A percentile compares a stretch with the other conserved stretches of the same genome.
Evolutionary conservation across 1,140 invertebrate species (phyloP).

Genomic region (Drosophila sp.): DNA sequence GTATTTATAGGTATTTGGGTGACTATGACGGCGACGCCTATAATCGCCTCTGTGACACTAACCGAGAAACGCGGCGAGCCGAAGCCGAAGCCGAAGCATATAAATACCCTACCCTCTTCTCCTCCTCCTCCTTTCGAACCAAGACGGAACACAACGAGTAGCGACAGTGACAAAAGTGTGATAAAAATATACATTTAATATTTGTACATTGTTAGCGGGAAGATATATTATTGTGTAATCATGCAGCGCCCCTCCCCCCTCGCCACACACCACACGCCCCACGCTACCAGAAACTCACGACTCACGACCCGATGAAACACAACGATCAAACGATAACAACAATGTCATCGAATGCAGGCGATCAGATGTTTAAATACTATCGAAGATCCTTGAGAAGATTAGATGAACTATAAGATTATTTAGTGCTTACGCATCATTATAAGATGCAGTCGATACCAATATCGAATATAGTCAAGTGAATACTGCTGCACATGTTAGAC

Average conservation of each 20-base stretch:
- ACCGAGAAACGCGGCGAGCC: slow-evolving; percentile 65
- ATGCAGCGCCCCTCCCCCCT: slow-evolving; percentile 41
- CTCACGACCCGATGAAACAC: not conserved
- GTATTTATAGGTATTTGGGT: slow-evolving; percentile 82
- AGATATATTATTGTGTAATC: slow-evolving; percentile 79
- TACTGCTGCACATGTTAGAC: not conserved
- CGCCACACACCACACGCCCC: too few species aligned
- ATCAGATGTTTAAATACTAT: not conserved
- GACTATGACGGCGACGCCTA: slow-evolving; percentile 72
- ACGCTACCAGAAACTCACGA: not conserved
- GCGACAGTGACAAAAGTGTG: slow-evolving; percentile 65
- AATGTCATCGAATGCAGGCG: slow-evolving; percentile 25
- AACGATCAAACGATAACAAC: slow-evolving; percentile 2
- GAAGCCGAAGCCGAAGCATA: slow-evolving; percentile 1
- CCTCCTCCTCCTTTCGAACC: not conserved
- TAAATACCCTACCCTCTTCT: not conserved
- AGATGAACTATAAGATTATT: too few species aligned
- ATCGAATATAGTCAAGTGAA: not conserved
- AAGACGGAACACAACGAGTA: slow-evolving; percentile 23
- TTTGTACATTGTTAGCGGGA: slow-evolving; percentile 81
- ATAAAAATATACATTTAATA: slow-evolving; percentile 83
- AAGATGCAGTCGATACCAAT: not conserved
- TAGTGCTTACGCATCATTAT: not conserved
- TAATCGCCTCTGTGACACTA: slow-evolving; percentile 79
- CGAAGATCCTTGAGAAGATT: not conserved